phyloP scores from a whole-genome alignment of 64 coral and sea anemone species.

The Montipora cactus region DNA sequence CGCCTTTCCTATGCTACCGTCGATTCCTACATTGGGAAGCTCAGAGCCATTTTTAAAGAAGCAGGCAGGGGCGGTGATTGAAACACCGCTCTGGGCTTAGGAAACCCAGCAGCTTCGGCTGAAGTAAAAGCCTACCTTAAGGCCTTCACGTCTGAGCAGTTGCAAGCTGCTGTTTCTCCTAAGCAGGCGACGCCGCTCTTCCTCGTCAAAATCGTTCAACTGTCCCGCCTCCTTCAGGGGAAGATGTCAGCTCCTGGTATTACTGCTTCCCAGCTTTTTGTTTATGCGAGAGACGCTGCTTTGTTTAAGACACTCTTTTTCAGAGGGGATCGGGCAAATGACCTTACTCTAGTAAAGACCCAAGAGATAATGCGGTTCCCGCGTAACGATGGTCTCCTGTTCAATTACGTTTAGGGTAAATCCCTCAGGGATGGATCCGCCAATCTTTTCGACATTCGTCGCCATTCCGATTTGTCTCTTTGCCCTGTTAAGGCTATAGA shows the following conservation, averaged over 20 bases:
- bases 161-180: constrained; percentile 27
- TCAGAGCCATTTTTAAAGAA: constrained; percentile 30
- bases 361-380: constrained; percentile 30
- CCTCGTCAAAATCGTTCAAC: not conserved
- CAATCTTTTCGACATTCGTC: constrained; percentile 47
- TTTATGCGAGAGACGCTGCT: constrained; percentile 18
- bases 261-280: not conserved
- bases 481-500: constrained; percentile 56
- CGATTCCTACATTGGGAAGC: constrained; percentile 39
- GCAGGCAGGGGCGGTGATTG: constrained; percentile 37
- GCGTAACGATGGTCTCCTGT: constrained; percentile 43
- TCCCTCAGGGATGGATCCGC: constrained; percentile 43
- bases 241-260: not conserved
- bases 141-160: constrained; percentile 24
- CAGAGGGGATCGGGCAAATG: not conserved
- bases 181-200: constrained; percentile 38
- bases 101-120: constrained; percentile 29
- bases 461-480: constrained; percentile 25
- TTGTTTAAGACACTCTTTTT: constrained; percentile 41
- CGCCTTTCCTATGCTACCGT: constrained; percentile 1
- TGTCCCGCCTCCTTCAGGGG: not conserved
- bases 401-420: constrained; percentile 38
- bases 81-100: constrained; percentile 1
- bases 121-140: constrained; percentile 35
- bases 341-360: not conserved